Percentiles rank a stretch among this genome's conserved stretches.
These are phyloP conservation scores for Gerris lacustris DNA, from an alignment of 2,888 invertebrate species.

Conservation along the genomic window DNA sequence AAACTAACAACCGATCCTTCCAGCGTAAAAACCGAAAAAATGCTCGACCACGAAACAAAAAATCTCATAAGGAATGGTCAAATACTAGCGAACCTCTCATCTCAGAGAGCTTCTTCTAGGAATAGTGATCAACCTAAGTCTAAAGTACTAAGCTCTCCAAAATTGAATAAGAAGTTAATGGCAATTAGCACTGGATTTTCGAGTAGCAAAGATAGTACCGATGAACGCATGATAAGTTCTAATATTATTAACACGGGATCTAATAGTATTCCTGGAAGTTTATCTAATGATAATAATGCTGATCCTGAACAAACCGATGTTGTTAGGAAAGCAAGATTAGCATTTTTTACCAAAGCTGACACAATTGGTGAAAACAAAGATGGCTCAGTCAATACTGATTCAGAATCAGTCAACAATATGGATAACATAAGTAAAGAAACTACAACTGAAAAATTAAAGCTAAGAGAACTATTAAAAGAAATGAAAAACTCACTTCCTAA, in stretches of 20 bases:
- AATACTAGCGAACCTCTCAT: neutral
- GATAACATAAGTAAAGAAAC: neutral
- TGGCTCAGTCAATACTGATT: neutral
- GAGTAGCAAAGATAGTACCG: neutral
- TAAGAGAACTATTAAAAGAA: conserved; percentile 9
- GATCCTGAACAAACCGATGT: conserved; percentile 30
- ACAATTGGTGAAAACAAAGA: neutral
- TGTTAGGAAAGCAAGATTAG: conserved; percentile 36
- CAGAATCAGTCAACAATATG: neutral
- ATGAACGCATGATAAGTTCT: neutral
- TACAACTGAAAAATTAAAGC: conserved; percentile 10
- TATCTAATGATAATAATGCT: neutral
- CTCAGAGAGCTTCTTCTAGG: neutral
- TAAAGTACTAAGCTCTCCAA: neutral
- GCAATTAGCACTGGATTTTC: neutral
- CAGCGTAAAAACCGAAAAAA: neutral
- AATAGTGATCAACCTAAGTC: neutral
- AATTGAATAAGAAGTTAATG: neutral
- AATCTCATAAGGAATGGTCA: too few relatives aligned
- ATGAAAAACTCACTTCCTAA: neutral
- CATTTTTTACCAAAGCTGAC: conserved; percentile 34
- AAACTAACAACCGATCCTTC: neutral
- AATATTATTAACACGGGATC: neutral
- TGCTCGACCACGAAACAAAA: neutral
- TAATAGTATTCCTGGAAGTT: neutral